phyloP scores from a whole-genome alignment of 2,888 invertebrate species.

The Oscheius sp. region DNA sequence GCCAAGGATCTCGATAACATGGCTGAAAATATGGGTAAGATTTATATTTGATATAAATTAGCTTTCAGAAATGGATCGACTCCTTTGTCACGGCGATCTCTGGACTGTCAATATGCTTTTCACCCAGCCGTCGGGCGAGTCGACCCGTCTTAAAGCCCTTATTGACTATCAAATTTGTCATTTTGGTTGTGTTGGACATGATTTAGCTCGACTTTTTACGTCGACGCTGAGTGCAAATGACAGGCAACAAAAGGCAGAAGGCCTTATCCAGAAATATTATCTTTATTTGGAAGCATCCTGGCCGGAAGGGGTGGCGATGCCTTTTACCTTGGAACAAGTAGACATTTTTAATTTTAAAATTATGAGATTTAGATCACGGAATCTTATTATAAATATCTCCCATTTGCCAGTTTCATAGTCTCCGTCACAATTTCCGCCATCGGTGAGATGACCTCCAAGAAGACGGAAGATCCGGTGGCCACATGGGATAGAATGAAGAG shows the following conservation, averaged over 20 bases:
- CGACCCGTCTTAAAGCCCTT: slow-evolving; percentile 1
- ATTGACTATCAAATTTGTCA: slow-evolving; percentile 15
- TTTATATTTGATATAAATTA: background rate
- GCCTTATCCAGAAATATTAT: slow-evolving; percentile 1
- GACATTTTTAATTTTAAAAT: too few relatives aligned
- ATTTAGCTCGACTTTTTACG: slow-evolving; percentile 4
- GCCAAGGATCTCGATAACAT: background rate
- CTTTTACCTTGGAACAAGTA: slow-evolving; percentile 23
- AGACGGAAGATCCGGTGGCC: slow-evolving; percentile 2
- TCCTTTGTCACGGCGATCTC: slow-evolving; percentile 27
- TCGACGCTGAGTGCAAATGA: background rate
- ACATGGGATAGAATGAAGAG: background rate
- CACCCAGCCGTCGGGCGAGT: background rate
- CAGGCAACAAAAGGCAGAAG: background rate
- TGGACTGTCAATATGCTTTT: slow-evolving; percentile 28
- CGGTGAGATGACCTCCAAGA: background rate
- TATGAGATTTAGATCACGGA: slow-evolving; percentile 1
- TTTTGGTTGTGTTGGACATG: slow-evolving; percentile 13
- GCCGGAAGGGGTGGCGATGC: background rate
- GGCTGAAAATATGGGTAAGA: slow-evolving; percentile 15
- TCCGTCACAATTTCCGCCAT: slow-evolving; percentile 4
- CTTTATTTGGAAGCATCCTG: slow-evolving; percentile 8
- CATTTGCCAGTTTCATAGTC: slow-evolving; percentile 17
- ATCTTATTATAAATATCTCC: slow-evolving; percentile 8
- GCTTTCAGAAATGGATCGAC: slow-evolving; percentile 16